Conservation (phyloP, 2,797 vertebrate species). For the Sebastes hubbsi region DNA sequence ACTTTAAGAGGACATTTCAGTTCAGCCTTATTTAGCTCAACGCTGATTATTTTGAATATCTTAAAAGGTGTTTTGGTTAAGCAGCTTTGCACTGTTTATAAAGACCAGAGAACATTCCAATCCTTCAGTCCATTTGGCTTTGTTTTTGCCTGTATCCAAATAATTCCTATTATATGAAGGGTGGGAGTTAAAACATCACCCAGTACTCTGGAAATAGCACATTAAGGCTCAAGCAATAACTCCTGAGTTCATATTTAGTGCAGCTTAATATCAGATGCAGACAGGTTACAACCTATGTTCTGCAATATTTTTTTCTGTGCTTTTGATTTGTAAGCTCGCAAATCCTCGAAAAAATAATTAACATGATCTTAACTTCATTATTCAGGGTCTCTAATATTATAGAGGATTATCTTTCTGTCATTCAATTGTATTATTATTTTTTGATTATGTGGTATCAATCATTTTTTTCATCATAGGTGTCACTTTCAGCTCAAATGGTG, state of each 20-base stretch:
- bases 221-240: neutral
- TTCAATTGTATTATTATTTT: neutral
- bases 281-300: neutral
- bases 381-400: neutral
- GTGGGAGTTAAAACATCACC: neutral
- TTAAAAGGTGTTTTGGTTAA: slow-evolving; percentile 18
- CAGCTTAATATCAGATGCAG: slow-evolving; percentile 1
- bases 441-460: neutral
- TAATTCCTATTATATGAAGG: neutral
- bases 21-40: slow-evolving; percentile 6
- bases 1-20: neutral
- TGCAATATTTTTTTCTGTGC: neutral
- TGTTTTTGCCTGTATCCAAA: slow-evolving; percentile 20
- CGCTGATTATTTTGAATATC: slow-evolving; percentile 3
- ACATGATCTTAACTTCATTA: neutral
- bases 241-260: neutral
- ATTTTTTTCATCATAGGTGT: neutral
- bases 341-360: neutral
- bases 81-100: slow-evolving; percentile 42
- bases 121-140: slow-evolving; percentile 9
- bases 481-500: neutral
- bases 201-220: neutral
- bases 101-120: slow-evolving; percentile 38
- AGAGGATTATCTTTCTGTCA: neutral
- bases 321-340: neutral